phyloP scores from a whole-genome alignment of 2,797 vertebrate genomes.

The Mormyrus proboscirostris region DNA sequence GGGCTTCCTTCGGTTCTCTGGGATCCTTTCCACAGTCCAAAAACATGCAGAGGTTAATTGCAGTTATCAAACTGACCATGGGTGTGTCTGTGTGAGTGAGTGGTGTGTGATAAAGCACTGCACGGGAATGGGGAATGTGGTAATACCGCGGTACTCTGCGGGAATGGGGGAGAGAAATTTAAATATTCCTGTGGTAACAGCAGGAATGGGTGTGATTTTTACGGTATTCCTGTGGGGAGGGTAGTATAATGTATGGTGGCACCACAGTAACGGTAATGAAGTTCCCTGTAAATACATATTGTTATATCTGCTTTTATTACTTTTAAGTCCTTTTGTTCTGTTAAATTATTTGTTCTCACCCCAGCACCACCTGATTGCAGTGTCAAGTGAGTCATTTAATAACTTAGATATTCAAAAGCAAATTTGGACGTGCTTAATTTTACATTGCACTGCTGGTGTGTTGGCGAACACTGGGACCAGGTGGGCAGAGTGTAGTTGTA shows the following conservation, averaged over 20 bases:
- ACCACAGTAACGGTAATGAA: background rate
- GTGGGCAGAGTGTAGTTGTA: background rate
- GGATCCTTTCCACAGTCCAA: background rate
- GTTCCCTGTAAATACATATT: background rate
- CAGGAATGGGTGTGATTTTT: background rate
- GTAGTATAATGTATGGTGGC: background rate
- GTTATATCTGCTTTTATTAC: background rate
- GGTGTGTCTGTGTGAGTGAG: background rate
- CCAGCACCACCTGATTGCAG: background rate
- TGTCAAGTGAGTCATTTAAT: background rate
- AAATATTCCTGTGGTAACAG: background rate
- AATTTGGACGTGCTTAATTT: background rate
- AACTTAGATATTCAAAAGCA: background rate
- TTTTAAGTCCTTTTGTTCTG: background rate
- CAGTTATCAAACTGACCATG: background rate
- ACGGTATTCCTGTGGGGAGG: background rate
- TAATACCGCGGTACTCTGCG: background rate
- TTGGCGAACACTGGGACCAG: background rate
- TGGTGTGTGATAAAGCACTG: background rate
- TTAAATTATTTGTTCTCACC: background rate
- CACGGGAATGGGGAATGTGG: background rate
- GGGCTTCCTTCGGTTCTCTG: background rate
- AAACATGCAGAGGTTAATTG: background rate
- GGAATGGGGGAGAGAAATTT: background rate
- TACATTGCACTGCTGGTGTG: background rate